Base-by-base conservation (phyloP, 2,888 invertebrate genomes). In the Noctua janthe region DNA sequence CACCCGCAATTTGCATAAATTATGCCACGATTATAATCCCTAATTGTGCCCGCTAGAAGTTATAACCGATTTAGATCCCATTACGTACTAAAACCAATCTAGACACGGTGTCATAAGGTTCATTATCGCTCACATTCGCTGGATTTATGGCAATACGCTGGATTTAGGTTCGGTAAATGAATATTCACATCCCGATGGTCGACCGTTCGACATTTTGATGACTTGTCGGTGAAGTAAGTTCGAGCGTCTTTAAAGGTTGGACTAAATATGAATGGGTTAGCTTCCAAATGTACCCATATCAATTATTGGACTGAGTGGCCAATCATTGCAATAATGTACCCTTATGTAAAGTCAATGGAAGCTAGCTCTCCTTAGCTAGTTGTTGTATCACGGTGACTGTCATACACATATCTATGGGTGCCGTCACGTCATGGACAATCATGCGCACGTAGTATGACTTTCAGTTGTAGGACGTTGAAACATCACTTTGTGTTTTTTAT, bases 151-250 rank as follows among this genome's bases (percentile, higher is more conserved):
- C 87, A 82, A 74, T 83, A 80, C 83, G 83, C 88, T 90, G 89
- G 91, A 92, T 94, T 94, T 92, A 91, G 92, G 91, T 89, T 86
- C 85, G 87, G 92, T 94, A 94, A 95, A 95, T 94, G 94, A 95
- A 95, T 95, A 95, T 95, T 95, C 95, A 94, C 93, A 93, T 93
- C 91, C 91, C 93, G 88, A 92, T 91, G 92, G 91, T 89, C 90
- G 90, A 88, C 89, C 91, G 89, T 92, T 94, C 91, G 91, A 91
- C 91, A 91, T 93, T 94, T 92, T 93, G 92, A 93, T 94, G 93
- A 92, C 89, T 92, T 91, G 90, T 90, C 90, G 82, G 87, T 87
- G 89, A 89, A 88, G 88, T 82, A 81, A 74, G 86, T 87, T 88
- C 71, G 78, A 86, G 86, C 90, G 86, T 89, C 91, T 91, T 91